Percentiles rank a stretch among this genome's conserved stretches.
Evolutionary conservation across 2,888 invertebrate genomes (phyloP).

Genomic region (Aromia moschata): DNA sequence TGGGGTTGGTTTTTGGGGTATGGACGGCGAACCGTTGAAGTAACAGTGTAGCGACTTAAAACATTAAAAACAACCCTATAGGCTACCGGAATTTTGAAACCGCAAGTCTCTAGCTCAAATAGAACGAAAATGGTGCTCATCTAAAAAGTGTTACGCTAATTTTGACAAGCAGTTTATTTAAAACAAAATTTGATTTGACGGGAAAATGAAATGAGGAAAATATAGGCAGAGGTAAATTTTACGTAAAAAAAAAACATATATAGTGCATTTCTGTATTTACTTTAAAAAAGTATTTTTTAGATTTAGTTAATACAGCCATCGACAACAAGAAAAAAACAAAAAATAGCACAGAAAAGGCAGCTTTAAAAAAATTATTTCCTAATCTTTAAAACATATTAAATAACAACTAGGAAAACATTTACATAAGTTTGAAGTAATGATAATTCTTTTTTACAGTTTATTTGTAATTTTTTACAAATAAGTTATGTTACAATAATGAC

Average conservation of each 20-base stretch:
- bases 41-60: no score
- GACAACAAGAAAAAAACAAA: slow-evolving; percentile 7
- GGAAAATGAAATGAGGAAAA: no score
- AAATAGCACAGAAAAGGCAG: background rate
- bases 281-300: slow-evolving; percentile 9
- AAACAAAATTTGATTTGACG: no score
- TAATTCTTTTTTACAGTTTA: slow-evolving; percentile 15
- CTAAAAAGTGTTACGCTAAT: no score
- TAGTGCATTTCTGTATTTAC: slow-evolving; percentile 20
- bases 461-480: slow-evolving; percentile 10
- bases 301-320: slow-evolving; percentile 5
- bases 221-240: no score
- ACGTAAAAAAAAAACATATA: background rate
- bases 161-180: no score
- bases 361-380: slow-evolving; percentile 3
- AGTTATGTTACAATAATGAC: slow-evolving; percentile 20
- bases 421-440: slow-evolving; percentile 2
- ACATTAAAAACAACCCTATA: no score
- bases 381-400: slow-evolving; percentile 17
- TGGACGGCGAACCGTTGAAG: no score
- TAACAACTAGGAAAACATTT: slow-evolving; percentile 14
- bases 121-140: no score
- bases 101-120: no score
- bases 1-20: no score
- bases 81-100: no score